These are phyloP conservation scores for Thunnus thynnus DNA, from an alignment of 2,113 vertebrate genomes.

Conservation along the genomic window DNA sequence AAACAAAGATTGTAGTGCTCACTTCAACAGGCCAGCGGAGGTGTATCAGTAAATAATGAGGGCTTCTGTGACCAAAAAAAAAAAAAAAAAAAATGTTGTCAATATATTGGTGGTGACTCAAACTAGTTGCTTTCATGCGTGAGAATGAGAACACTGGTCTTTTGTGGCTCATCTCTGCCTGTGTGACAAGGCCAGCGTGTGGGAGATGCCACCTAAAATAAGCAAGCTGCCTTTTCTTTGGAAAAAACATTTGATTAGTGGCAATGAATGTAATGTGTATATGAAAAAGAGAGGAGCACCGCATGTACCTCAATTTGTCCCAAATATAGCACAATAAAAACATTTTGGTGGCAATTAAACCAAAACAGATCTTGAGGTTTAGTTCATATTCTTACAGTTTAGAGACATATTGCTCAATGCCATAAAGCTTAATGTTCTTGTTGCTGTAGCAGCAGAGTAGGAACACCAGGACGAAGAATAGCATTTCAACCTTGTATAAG, in stretches of 20 bases:
- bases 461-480: background rate
- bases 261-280: background rate
- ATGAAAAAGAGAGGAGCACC: background rate
- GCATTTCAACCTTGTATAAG: background rate
- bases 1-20: background rate
- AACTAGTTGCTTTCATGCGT: slow-evolving; percentile 50
- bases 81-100: slow-evolving; percentile 9
- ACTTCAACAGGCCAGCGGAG: slow-evolving; percentile 1
- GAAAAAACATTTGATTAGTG: slow-evolving; percentile 55
- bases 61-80: slow-evolving; percentile 12
- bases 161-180: slow-evolving; percentile 58
- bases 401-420: background rate
- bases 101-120: slow-evolving; percentile 38
- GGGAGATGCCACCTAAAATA: slow-evolving; percentile 63
- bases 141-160: slow-evolving; percentile 47
- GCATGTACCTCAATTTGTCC: background rate
- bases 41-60: slow-evolving; percentile 29
- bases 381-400: background rate
- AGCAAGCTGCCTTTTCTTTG: slow-evolving; percentile 39
- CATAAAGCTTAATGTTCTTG: background rate
- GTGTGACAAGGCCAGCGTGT: slow-evolving; percentile 63
- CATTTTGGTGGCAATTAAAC: background rate
- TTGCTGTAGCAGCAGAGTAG: background rate
- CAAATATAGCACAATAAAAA: background rate
- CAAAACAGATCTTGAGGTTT: background rate